A percentile compares a stretch with the other conserved stretches of the same genome.
phyloP scores from a whole-genome alignment of 2,888 invertebrate species.

The Pharmacophagus antenor region DNA sequence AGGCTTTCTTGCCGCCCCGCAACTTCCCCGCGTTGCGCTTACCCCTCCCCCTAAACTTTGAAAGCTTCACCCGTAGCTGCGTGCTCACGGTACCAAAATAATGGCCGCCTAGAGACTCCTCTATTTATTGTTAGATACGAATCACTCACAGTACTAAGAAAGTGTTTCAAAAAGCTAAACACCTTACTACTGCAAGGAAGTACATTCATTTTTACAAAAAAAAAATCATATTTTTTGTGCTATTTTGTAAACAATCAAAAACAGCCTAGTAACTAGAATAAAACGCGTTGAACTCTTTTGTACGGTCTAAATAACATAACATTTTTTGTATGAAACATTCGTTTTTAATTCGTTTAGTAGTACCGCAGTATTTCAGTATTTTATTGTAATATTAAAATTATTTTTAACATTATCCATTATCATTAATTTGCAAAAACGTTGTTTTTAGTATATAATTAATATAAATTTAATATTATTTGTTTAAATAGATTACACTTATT shows the following conservation, averaged over 20 bases:
- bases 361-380: not conserved
- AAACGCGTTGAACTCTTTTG: constrained; percentile 30
- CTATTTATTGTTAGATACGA: constrained; percentile 76
- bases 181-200: not conserved
- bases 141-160: constrained; percentile 60
- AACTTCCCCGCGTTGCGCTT: constrained; percentile 52
- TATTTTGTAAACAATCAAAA: too few species aligned
- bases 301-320: not conserved
- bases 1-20: constrained; percentile 66
- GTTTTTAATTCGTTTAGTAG: not conserved
- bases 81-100: constrained; percentile 77
- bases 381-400: too few species aligned
- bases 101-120: constrained; percentile 74
- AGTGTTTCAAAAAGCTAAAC: constrained; percentile 25
- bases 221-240: too few species aligned
- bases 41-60: constrained; percentile 65
- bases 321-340: not conserved
- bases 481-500: not conserved
- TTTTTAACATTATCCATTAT: too few species aligned
- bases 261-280: not conserved
- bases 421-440: too few species aligned
- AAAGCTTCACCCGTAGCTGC: constrained; percentile 71
- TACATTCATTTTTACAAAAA: too few species aligned
- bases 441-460: too few species aligned
- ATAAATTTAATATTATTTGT: too few species aligned